Percentiles rank a stretch among this genome's conserved stretches.
These are phyloP conservation scores for Diogma glabrata DNA, from an alignment of 2,888 invertebrate genomes.

Conservation along the genomic window DNA sequence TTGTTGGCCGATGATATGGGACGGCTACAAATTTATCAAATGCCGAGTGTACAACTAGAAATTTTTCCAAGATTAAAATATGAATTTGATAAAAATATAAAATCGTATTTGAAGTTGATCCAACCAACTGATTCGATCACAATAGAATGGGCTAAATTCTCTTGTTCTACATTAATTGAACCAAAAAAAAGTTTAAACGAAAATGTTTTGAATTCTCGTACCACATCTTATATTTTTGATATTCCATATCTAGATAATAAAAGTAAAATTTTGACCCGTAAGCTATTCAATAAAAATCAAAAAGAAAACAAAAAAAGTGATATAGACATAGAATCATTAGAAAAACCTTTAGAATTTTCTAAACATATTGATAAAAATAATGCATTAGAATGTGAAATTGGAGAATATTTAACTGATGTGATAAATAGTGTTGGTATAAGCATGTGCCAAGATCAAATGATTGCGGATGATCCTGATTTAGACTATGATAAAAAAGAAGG, in stretches of 20 bases:
- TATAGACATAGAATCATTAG: constrained; percentile 17
- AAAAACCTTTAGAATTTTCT: constrained; percentile 23
- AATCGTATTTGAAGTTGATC: constrained; percentile 33
- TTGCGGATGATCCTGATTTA: constrained; percentile 31
- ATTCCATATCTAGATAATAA: constrained; percentile 47
- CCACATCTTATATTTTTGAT: constrained; percentile 40
- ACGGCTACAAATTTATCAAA: constrained; percentile 30
- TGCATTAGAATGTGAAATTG: constrained; percentile 27
- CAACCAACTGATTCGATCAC: constrained; percentile 32
- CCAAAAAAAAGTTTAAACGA: constrained; percentile 5
- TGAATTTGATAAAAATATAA: constrained; percentile 31
- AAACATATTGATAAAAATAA: constrained; percentile 15
- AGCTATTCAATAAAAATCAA: background rate
- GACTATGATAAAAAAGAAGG: constrained; percentile 20
- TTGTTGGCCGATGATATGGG: constrained; percentile 24
- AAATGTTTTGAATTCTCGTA: too few species aligned
- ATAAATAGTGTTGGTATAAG: constrained; percentile 49
- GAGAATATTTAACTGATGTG: constrained; percentile 40
- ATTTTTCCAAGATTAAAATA: constrained; percentile 30
- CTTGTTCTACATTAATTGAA: constrained; percentile 29
- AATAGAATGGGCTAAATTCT: constrained; percentile 36
- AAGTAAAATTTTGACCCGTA: constrained; percentile 42
- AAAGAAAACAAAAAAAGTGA: background rate
- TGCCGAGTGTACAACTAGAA: constrained; percentile 33
- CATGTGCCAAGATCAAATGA: constrained; percentile 43